phyloP scores from a whole-genome alignment of 2,113 vertebrate genomes.

The Turnix velox region DNA sequence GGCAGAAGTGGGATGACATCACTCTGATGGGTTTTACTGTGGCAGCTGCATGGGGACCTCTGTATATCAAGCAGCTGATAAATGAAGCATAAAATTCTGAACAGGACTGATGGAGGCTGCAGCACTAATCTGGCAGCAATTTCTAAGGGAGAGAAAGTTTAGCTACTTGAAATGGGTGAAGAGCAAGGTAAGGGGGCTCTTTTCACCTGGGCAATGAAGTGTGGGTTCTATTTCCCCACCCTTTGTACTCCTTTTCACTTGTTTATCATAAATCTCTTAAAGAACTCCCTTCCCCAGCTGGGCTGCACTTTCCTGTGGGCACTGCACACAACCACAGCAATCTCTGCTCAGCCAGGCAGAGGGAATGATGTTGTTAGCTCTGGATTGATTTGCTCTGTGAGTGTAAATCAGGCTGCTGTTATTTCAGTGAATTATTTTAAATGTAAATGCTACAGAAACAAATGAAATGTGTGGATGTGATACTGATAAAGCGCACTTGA shows the following conservation, averaged over 20 bases:
- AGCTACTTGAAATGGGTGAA: background rate
- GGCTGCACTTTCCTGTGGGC: background rate
- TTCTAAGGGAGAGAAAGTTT: background rate
- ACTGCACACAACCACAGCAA: background rate
- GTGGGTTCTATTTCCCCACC: background rate
- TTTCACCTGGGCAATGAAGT: background rate
- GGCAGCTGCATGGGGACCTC: slow-evolving; percentile 20
- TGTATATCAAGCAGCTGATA: background rate
- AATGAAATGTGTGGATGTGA: background rate
- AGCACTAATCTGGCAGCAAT: background rate
- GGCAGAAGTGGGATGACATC: slow-evolving; percentile 42
- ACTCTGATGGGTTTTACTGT: slow-evolving; percentile 31
- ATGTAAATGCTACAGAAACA: background rate
- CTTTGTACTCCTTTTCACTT: background rate
- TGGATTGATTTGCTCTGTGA: slow-evolving; percentile 60
- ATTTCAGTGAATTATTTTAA: slow-evolving; percentile 25
- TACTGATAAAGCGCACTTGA: background rate
- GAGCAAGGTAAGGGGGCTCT: background rate
- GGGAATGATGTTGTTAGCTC: slow-evolving; percentile 44
- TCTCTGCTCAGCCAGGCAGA: slow-evolving; percentile 26
- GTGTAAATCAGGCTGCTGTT: slow-evolving; percentile 54
- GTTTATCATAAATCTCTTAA: background rate
- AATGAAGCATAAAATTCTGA: slow-evolving; percentile 10
- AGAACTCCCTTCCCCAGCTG: background rate
- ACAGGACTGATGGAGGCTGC: background rate